phyloP scores from a whole-genome alignment of 1,140 invertebrate genomes.

The Kradibia gibbosae region DNA sequence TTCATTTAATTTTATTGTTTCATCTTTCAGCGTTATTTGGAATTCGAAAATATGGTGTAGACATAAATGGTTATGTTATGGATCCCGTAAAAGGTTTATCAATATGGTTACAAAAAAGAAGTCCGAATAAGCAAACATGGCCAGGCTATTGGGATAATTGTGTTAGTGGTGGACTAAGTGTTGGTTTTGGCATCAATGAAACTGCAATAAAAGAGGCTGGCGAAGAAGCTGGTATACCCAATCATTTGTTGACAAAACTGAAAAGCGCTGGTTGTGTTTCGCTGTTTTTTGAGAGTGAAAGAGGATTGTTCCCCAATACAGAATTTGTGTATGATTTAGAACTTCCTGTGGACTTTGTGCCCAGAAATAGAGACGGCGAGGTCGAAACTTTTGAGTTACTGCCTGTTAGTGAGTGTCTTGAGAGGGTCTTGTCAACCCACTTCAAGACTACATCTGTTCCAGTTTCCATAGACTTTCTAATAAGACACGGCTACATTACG shows the following conservation, averaged over 20 bases:
- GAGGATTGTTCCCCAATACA: constrained; percentile 93
- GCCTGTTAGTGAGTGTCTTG: constrained; percentile 84
- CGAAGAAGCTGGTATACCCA: constrained; percentile 92
- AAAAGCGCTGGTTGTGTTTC: constrained; percentile 88
- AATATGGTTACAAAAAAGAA: constrained; percentile 94
- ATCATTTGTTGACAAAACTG: constrained; percentile 81
- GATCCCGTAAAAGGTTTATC: constrained; percentile 88
- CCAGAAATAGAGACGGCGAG: constrained; percentile 93
- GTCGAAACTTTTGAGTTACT: constrained; percentile 91
- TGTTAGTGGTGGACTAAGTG: constrained; percentile 92
- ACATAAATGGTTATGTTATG: constrained; percentile 93
- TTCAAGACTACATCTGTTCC: constrained; percentile 95
- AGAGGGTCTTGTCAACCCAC: constrained; percentile 84
- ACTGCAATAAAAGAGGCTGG: constrained; percentile 94
- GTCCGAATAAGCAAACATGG: constrained; percentile 94
- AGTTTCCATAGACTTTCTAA: constrained; percentile 91
- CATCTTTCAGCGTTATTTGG: constrained; percentile 83
- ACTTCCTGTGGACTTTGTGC: constrained; percentile 89
- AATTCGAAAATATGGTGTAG: constrained; percentile 93
- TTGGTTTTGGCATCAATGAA: constrained; percentile 88
- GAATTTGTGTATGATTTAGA: constrained; percentile 97
- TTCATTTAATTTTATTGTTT: constrained; percentile 11
- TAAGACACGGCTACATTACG: constrained; percentile 90
- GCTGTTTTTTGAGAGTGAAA: constrained; percentile 93
- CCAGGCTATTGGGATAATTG: constrained; percentile 96